These are phyloP conservation scores for Martes flavigula DNA, from an alignment of 2,797 vertebrate genomes.

Conservation along the genomic window DNA sequence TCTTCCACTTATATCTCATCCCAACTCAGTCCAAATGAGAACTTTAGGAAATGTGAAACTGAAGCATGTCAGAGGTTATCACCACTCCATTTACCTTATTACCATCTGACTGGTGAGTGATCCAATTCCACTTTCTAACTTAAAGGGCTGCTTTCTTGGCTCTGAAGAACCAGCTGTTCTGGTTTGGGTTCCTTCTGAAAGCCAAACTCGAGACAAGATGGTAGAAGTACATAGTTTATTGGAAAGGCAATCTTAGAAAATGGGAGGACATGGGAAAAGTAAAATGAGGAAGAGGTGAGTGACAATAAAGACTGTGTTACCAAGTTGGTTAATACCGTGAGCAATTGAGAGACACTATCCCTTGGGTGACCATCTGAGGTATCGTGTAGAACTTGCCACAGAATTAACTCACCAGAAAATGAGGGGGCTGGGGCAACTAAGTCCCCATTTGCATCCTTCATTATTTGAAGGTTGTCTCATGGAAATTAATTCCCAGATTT, in stretches of 20 bases:
- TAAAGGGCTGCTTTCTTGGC: neutral
- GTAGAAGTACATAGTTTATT: neutral
- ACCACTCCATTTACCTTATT: neutral
- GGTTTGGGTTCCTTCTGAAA: neutral
- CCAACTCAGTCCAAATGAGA: neutral
- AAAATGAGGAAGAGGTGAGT: neutral
- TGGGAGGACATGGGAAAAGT: neutral
- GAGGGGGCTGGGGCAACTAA: no score
- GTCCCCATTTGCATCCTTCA: rapidly evolving
- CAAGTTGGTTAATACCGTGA: neutral
- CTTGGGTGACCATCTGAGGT: neutral
- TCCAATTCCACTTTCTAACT: neutral
- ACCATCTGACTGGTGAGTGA: neutral
- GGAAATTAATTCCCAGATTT: neutral
- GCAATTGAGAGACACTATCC: neutral
- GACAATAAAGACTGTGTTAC: neutral
- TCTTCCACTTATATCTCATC: neutral
- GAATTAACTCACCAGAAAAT: neutral
- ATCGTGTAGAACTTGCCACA: neutral
- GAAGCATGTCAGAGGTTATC: neutral
- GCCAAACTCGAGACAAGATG: neutral
- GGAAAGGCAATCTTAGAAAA: neutral
- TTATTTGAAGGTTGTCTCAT: neutral
- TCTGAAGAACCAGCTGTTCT: neutral
- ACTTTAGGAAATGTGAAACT: neutral